Base-by-base conservation (phyloP, 1,140 invertebrate species). In the Drosophila obscura region DNA sequence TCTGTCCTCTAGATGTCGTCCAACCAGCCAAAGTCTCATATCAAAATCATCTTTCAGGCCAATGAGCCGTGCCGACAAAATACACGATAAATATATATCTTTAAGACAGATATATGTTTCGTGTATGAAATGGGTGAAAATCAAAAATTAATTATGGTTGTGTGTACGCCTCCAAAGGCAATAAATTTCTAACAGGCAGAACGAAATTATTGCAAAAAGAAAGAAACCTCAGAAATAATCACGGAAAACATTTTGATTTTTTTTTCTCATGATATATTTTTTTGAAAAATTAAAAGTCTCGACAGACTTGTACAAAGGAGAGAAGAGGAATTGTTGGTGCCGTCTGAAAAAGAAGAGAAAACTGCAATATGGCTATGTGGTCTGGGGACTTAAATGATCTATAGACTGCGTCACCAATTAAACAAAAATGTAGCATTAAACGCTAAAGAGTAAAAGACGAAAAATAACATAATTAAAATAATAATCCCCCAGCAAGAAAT, bases 341-440 rank as follows among this genome's bases (percentile, higher is more conserved):
- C 83, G 83, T 87, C 83, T 87, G 83, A 87, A 87, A 87, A 87
- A 75, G 50, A 71, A 45, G 28, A 58, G 57, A 63, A 67, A 82
- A 73, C 62, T 67, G 73, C 77, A 79, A 28, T 62, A 48, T 31
- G 49, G 19, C 11, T 24, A 15, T 31, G 28, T 6, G 53, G 16
- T 45, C 19, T 8, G 51, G 6, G 31, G 49, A 43, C 26, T 66
- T 13, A 11, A 44, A 24, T 35, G 55, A 39, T 43, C 39, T 35
- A 45, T 16, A 53, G 63, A 77, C 76, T 87, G 83, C 83, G 83
- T 87, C 82, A 87, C 77, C 82, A 87, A 87, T 87, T 87, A 87
- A 88, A 78, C 60, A 78, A 87, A 87, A 87, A 87, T 87, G 74
- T 85, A 60, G 78, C 82, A 78, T 87, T 87, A 85, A 85, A 67